Conservation (phyloP, 1,140 invertebrate genomes). For the Spodoptera frugiperda region DNA sequence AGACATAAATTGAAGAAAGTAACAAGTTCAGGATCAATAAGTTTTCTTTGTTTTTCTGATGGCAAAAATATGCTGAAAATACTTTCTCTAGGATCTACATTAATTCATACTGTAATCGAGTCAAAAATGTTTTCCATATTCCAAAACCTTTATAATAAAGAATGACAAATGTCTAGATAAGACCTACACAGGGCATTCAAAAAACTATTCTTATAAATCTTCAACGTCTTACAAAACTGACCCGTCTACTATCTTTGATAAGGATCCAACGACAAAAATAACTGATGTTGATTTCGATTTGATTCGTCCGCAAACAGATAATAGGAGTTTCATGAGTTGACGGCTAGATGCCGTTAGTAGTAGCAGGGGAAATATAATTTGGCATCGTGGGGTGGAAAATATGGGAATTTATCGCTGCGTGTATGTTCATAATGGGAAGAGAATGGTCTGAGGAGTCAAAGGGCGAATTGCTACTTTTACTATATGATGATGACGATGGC, state of each 20-base stretch:
- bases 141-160: background rate
- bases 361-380: conserved; percentile 38
- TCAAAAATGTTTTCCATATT: background rate
- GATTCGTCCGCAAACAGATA: conserved; percentile 76
- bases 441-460: conserved; percentile 54
- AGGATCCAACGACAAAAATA: conserved; percentile 81
- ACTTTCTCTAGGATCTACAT: no score
- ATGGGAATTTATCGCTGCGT: conserved; percentile 56
- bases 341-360: conserved; percentile 53
- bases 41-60: background rate
- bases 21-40: background rate
- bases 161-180: background rate
- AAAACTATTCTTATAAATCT: conserved; percentile 22
- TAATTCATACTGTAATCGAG: no score
- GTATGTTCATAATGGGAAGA: conserved; percentile 58
- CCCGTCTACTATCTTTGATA: conserved; percentile 79
- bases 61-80: background rate
- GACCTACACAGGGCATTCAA: background rate
- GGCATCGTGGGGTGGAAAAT: conserved; percentile 55
- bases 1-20: background rate
- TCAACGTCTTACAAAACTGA: conserved; percentile 57
- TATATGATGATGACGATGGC: conserved; percentile 21
- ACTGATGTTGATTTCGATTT: conserved; percentile 83
- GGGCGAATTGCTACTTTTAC: conserved; percentile 34
- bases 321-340: conserved; percentile 77